These are phyloP conservation scores for Beris morrisii DNA, from an alignment of 2,888 invertebrate genomes.

Conservation along the genomic window DNA sequence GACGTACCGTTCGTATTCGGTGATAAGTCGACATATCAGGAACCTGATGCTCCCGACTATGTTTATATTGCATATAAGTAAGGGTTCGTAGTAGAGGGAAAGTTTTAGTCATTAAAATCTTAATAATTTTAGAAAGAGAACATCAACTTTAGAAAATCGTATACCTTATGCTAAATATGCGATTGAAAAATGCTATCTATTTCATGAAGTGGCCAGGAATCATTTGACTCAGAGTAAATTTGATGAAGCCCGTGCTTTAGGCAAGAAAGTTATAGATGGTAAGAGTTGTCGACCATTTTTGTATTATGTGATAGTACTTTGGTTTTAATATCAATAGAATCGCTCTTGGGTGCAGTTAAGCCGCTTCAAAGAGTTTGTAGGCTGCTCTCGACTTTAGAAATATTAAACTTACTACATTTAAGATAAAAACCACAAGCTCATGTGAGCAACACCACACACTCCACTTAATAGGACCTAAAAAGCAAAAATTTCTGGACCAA, in stretches of 20 bases:
- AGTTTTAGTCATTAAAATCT: neutral
- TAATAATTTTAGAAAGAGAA: slow-evolving; percentile 16
- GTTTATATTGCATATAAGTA: slow-evolving; percentile 46
- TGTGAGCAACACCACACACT: too few relatives aligned
- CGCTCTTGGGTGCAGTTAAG: too few relatives aligned
- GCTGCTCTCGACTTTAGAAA: too few relatives aligned
- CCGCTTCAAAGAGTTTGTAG: too few relatives aligned
- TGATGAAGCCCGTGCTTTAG: slow-evolving; percentile 29
- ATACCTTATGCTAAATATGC: slow-evolving; percentile 27
- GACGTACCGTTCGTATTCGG: slow-evolving; percentile 46
- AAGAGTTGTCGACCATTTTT: neutral
- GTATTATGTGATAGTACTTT: too few relatives aligned
- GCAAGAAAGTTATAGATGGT: slow-evolving; percentile 35
- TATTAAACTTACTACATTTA: too few relatives aligned
- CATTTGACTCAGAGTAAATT: slow-evolving; percentile 35
- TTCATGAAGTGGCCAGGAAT: slow-evolving; percentile 33
- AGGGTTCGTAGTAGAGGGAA: neutral
- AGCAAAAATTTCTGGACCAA: too few relatives aligned
- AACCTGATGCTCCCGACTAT: slow-evolving; percentile 44
- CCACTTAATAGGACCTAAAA: too few relatives aligned
- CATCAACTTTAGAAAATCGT: slow-evolving; percentile 28
- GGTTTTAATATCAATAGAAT: too few relatives aligned
- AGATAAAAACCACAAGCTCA: too few relatives aligned
- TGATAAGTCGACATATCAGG: slow-evolving; percentile 45
- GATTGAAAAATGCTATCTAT: slow-evolving; percentile 38